phyloP scores from a whole-genome alignment of 2,113 vertebrate genomes.

The Capreolus pygargus region DNA sequence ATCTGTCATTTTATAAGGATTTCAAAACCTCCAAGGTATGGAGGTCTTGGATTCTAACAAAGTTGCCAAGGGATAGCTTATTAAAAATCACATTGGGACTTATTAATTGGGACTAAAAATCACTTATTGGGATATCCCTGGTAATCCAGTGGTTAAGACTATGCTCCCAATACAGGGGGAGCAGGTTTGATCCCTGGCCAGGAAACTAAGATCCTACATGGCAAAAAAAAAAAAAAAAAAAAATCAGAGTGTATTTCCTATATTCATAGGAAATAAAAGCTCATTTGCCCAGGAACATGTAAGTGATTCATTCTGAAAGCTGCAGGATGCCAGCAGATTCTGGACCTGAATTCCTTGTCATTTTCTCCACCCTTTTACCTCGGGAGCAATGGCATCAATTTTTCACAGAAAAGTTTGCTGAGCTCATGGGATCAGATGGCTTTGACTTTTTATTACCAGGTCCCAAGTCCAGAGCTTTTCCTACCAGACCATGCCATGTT shows the following conservation, averaged over 20 bases:
- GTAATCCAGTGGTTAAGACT: not conserved
- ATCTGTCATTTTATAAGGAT: not conserved
- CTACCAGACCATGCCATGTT: not conserved
- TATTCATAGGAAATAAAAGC: not conserved
- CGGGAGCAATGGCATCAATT: not conserved
- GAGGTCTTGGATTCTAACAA: not conserved
- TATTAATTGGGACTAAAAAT: not conserved
- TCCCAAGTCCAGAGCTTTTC: not conserved
- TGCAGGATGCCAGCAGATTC: not conserved
- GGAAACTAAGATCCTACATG: not conserved
- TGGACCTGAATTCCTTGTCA: not conserved
- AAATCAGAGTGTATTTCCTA: not conserved
- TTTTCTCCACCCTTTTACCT: not conserved
- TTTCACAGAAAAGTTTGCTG: constrained; percentile 1
- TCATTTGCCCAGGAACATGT: not conserved
- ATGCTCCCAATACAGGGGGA: not conserved
- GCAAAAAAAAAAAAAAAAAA: not conserved
- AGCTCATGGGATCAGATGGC: not conserved
- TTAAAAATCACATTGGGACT: not conserved
- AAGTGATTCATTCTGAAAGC: not conserved
- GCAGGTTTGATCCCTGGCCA: not conserved
- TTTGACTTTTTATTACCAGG: not conserved
- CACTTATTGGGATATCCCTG: not conserved
- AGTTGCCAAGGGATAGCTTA: not conserved
- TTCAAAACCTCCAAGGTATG: not conserved